A percentile compares a stretch with the other conserved stretches of the same genome.
phyloP scores from a whole-genome alignment of 2,888 invertebrate genomes.

The Nomada hirtipes region DNA sequence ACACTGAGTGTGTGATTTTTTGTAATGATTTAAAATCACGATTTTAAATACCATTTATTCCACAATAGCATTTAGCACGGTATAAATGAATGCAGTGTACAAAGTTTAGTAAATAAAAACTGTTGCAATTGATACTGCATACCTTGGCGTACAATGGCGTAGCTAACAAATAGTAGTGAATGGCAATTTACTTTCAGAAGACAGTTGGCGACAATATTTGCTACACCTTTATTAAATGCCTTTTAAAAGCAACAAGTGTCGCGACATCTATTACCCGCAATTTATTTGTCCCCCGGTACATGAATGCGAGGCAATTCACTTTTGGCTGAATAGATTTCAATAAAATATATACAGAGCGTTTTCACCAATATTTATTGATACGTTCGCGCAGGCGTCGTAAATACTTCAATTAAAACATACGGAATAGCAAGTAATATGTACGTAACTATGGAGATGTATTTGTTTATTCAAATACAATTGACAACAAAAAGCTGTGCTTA shows the following conservation, averaged over 20 bases:
- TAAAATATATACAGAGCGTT: constrained; percentile 26
- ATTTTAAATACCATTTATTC: too few species aligned
- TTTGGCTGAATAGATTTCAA: constrained; percentile 25
- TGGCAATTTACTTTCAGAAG: background rate
- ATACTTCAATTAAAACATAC: constrained; percentile 12
- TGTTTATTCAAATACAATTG: too few species aligned
- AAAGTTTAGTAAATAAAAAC: too few species aligned
- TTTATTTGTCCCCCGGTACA: constrained; percentile 21
- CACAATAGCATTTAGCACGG: too few species aligned
- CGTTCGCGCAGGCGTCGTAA: background rate
- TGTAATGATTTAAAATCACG: too few species aligned
- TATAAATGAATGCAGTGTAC: too few species aligned
- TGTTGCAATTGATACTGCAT: background rate
- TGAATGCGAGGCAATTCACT: constrained; percentile 29
- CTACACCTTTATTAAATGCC: constrained; percentile 39
- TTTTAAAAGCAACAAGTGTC: constrained; percentile 49
- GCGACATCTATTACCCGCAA: constrained; percentile 18
- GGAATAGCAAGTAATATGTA: background rate
- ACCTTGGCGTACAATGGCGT: background rate
- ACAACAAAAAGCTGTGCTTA: too few species aligned
- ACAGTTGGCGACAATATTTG: background rate
- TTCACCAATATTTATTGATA: constrained; percentile 26
- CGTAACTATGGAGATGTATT: too few species aligned
- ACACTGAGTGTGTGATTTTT: too few species aligned
- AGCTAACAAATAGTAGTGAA: background rate